These are phyloP conservation scores for Castor canadensis DNA, from an alignment of 2,113 vertebrate genomes.

Conservation along the genomic window DNA sequence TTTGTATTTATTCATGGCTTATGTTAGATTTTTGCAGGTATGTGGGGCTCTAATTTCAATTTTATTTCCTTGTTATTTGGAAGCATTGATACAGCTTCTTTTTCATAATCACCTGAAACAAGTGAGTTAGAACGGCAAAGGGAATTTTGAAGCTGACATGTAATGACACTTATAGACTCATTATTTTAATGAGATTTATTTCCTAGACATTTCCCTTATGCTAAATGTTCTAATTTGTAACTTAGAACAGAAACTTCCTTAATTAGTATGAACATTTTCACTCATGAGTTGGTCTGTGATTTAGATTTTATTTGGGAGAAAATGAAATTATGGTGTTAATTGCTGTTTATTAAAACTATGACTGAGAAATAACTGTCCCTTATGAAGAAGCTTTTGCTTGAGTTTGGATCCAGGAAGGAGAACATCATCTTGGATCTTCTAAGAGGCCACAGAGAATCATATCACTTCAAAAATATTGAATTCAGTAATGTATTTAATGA, in stretches of 20 bases:
- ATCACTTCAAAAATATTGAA: neutral
- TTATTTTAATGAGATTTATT: slow-evolving; percentile 60
- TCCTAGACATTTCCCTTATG: slow-evolving; percentile 40
- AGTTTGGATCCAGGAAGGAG: neutral
- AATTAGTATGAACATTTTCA: slow-evolving; percentile 41
- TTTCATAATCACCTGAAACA: neutral
- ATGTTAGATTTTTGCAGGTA: neutral
- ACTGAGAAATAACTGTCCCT: neutral
- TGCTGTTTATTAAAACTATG: neutral
- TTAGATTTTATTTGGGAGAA: neutral
- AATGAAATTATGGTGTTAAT: neutral
- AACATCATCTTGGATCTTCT: neutral
- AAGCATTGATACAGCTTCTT: neutral
- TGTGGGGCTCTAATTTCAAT: neutral
- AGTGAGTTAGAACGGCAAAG: slow-evolving; percentile 5
- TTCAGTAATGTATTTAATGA: neutral
- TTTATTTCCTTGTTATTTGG: slow-evolving; percentile 25
- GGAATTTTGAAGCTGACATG: neutral
- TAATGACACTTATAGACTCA: neutral
- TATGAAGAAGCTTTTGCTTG: neutral
- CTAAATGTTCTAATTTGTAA: slow-evolving; percentile 48
- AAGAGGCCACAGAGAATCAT: neutral
- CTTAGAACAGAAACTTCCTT: slow-evolving; percentile 41
- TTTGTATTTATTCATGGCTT: neutral
- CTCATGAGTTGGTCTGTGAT: neutral